Percentiles rank a stretch among this genome's conserved stretches.
Conservation (phyloP, 2,888 invertebrate species). For the Argynnis bischoffii region DNA sequence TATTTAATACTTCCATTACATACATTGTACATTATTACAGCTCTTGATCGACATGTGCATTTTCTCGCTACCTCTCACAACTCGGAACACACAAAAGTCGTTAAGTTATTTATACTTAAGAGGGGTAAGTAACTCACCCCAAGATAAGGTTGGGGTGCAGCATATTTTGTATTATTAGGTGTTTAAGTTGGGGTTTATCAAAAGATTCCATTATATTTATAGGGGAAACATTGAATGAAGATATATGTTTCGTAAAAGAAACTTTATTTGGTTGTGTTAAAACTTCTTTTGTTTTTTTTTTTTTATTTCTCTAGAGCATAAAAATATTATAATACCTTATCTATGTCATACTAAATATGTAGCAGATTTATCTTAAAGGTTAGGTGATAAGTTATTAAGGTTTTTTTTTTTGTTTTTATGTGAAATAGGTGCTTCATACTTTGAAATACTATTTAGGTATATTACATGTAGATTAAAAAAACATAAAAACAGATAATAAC, state of each 20-base stretch:
- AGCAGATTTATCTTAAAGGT: not conserved
- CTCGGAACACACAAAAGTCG: slow-evolving; percentile 46
- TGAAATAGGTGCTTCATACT: no score
- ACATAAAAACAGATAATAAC: no score
- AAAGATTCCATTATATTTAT: slow-evolving; percentile 40
- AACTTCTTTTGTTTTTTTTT: slow-evolving; percentile 1
- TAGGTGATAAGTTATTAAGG: not conserved
- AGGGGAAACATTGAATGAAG: slow-evolving; percentile 27
- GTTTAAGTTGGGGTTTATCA: slow-evolving; percentile 39
- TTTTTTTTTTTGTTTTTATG: no score
- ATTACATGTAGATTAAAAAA: no score
- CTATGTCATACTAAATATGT: not conserved
- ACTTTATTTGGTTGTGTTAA: slow-evolving; percentile 13
- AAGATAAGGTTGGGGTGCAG: slow-evolving; percentile 49
- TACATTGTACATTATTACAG: no score
- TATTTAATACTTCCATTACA: not conserved
- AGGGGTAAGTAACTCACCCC: slow-evolving; percentile 53
- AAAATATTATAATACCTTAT: slow-evolving; percentile 8
- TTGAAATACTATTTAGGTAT: no score
- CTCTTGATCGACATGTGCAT: not conserved
- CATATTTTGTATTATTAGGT: slow-evolving; percentile 55
- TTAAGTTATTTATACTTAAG: slow-evolving; percentile 73
- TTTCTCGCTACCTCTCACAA: slow-evolving; percentile 43
- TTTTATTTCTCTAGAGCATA: not conserved
- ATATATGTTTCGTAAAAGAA: slow-evolving; percentile 20